phyloP scores from a whole-genome alignment of 2,797 vertebrate species.

The Eutrigla gurnardus region DNA sequence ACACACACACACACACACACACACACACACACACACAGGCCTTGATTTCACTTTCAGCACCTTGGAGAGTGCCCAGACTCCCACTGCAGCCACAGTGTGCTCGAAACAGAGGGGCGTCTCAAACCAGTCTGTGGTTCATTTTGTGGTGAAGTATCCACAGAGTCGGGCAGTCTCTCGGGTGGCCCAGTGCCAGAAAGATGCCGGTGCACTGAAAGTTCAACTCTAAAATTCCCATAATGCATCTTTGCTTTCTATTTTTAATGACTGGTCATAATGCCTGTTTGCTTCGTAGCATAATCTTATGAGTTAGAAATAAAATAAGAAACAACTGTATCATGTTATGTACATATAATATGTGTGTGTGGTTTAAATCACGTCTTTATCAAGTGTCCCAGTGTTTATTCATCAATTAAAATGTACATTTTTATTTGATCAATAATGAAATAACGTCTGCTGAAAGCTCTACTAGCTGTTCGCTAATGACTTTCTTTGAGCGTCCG shows the following conservation, averaged over 20 bases:
- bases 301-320: constrained; percentile 1
- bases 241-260: neutral
- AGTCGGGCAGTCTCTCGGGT: constrained; percentile 20
- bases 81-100: constrained; percentile 82
- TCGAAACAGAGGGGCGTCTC: constrained; percentile 31
- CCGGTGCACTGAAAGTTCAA: constrained; percentile 18
- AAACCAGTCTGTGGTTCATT: constrained; percentile 42
- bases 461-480: neutral
- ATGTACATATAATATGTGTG: neutral
- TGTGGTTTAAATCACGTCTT: constrained; percentile 1
- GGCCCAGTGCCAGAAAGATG: neutral
- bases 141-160: constrained; percentile 31
- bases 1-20: neutral
- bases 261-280: neutral
- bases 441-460: neutral
- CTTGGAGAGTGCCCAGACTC: constrained; percentile 51
- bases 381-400: neutral
- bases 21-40: neutral
- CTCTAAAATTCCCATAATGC: constrained; percentile 6
- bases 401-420: neutral
- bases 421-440: neutral
- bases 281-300: constrained; percentile 4
- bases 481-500: neutral
- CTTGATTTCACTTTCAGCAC: constrained; percentile 53
- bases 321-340: neutral